Percentiles rank a stretch among this genome's conserved stretches.
These are phyloP conservation scores for Acyrthosiphon pisum DNA, from an alignment of 1,140 invertebrate species.

Conservation along the genomic window DNA sequence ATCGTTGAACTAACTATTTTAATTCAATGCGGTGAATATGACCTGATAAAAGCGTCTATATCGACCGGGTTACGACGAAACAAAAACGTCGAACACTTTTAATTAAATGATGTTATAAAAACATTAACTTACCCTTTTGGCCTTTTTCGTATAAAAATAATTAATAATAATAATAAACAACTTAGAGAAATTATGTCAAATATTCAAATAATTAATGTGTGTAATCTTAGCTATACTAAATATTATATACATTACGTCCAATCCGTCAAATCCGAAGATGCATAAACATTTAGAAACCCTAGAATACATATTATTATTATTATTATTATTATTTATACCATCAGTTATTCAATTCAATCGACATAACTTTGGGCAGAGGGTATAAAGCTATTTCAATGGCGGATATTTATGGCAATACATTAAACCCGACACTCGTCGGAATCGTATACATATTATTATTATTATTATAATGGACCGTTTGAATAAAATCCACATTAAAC, in stretches of 20 bases:
- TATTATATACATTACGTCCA: background rate
- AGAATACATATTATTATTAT: background rate
- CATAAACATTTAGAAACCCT: background rate
- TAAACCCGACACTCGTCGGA: background rate
- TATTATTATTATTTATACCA: background rate
- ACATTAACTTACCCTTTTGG: background rate
- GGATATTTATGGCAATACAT: slow-evolving; percentile 8
- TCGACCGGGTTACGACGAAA: background rate
- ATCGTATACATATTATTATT: background rate
- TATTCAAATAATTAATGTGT: background rate
- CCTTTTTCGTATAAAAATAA: background rate
- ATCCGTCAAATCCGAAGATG: background rate
- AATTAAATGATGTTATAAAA: background rate
- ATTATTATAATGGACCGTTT: background rate
- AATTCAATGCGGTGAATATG: background rate
- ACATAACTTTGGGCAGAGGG: background rate
- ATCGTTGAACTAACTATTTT: background rate
- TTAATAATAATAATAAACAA: background rate
- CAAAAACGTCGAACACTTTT: background rate
- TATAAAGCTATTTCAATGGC: background rate
- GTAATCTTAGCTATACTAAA: background rate
- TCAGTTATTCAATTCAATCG: background rate
- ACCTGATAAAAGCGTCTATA: background rate
- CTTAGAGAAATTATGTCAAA: background rate
- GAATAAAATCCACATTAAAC: background rate